Conservation (phyloP, 2,797 vertebrate genomes). For the Leptoclinus maculatus region DNA sequence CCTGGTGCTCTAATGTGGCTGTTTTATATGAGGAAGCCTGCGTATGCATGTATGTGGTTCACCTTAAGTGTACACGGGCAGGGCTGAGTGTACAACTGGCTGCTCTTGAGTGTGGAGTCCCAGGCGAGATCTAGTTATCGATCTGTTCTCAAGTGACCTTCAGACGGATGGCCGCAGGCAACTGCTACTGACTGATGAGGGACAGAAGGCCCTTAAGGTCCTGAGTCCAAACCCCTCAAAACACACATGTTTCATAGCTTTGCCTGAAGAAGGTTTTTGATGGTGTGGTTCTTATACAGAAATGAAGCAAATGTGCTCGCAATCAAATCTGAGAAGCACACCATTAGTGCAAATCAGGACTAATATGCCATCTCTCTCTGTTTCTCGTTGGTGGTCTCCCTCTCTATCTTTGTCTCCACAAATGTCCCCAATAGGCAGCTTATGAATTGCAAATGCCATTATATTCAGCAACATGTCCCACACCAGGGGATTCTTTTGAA, state of each 20-base stretch:
- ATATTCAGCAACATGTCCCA: not conserved
- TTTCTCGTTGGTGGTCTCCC: not conserved
- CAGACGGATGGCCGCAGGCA: constrained; percentile 61
- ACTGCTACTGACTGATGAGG: constrained; percentile 46
- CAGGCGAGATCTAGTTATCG: constrained; percentile 60
- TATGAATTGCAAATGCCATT: not conserved
- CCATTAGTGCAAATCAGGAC: not conserved
- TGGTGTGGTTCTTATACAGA: not conserved
- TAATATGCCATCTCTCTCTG: not conserved
- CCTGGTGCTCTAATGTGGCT: constrained; percentile 7
- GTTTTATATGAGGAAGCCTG: constrained; percentile 1
- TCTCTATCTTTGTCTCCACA: not conserved
- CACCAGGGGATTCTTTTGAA: not conserved
- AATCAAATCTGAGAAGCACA: not conserved
- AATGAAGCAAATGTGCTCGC: not conserved
- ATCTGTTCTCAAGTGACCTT: constrained; percentile 77
- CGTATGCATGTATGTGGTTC: constrained; percentile 20
- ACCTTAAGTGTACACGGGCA: constrained; percentile 31
- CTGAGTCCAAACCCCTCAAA: constrained; percentile 5
- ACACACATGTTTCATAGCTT: constrained; percentile 12
- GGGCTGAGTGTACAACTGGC: constrained; percentile 31
- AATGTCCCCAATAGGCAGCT: not conserved
- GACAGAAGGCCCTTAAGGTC: constrained; percentile 20
- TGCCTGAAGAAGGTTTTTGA: not conserved
- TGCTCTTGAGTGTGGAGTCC: constrained; percentile 48